These are phyloP conservation scores for Ibycter americanus DNA, from an alignment of 2,797 vertebrate genomes.

Conservation along the genomic window DNA sequence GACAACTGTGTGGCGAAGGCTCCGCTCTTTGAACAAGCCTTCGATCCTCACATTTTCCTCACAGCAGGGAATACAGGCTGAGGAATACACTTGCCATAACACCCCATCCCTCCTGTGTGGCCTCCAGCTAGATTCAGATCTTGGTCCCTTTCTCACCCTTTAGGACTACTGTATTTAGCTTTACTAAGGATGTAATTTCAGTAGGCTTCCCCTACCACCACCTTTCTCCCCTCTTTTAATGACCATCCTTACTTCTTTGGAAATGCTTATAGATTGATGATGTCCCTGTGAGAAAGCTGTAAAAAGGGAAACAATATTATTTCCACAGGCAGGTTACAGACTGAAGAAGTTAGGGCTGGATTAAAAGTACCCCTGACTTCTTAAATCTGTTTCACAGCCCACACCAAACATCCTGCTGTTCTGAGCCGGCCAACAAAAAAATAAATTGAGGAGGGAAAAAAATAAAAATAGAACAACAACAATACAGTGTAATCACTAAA, in stretches of 20 bases:
- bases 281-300: background rate
- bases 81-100: background rate
- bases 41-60: background rate
- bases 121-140: background rate
- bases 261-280: background rate
- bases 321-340: background rate
- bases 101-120: background rate
- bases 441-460: background rate
- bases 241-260: background rate
- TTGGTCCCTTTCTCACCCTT: background rate
- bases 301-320: background rate
- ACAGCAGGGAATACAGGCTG: background rate
- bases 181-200: background rate
- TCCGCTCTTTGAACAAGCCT: background rate
- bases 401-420: conserved; percentile 19
- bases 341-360: background rate
- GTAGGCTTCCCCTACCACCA: background rate
- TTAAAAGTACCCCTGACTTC: conserved; percentile 10
- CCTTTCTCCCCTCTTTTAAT: background rate
- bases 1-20: background rate
- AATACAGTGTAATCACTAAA: background rate
- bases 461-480: background rate
- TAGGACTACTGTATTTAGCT: background rate
- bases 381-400: conserved; percentile 15
- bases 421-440: background rate